Evolutionary conservation across 2,113 vertebrate species (phyloP).

Genomic region (Vidua macroura): DNA sequence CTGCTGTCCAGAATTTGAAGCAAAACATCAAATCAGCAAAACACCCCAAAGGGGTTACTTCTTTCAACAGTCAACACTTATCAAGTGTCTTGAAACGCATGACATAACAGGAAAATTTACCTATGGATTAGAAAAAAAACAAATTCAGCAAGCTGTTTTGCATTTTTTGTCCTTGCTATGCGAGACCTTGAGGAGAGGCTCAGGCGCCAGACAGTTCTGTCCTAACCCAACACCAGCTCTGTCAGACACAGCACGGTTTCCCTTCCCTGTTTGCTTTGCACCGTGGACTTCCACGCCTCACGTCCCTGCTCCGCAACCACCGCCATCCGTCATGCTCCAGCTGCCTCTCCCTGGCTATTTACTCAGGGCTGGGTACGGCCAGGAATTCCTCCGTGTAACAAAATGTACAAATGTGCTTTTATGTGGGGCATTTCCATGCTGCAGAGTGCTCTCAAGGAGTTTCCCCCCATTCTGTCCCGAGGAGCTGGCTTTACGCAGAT

Average conservation of each 20-base stretch:
- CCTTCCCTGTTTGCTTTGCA: background rate
- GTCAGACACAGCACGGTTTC: background rate
- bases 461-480: background rate
- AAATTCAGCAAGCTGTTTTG: background rate
- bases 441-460: background rate
- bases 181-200: background rate
- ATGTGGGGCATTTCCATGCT: rapidly evolving
- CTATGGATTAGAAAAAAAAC: background rate
- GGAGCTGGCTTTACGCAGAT: background rate
- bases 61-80: background rate
- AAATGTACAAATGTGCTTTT: background rate
- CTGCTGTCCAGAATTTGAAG: background rate
- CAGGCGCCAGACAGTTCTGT: background rate
- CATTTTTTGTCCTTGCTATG: background rate
- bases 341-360: constrained; percentile 28
- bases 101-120: background rate
- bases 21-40: background rate
- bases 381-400: background rate
- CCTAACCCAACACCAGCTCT: background rate
- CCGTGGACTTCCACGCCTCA: rapidly evolving
- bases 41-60: no score
- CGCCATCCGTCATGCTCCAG: background rate
- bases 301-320: background rate
- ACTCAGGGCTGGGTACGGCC: background rate
- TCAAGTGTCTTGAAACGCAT: background rate